Conservation (phyloP, 2,113 vertebrate genomes). For the Bufo bufo region DNA sequence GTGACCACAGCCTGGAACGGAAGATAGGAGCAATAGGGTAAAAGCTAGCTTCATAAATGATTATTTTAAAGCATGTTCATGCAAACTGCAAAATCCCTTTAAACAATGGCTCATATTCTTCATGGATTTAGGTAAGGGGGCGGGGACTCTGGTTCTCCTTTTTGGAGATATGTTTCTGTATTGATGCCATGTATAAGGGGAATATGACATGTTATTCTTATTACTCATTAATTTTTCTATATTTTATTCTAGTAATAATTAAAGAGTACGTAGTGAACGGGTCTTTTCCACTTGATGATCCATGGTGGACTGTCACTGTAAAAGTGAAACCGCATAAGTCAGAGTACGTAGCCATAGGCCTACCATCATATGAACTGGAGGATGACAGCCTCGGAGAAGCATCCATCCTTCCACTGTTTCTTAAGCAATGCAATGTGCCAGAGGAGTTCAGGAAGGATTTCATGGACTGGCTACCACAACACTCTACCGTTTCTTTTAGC, state of each 20-base stretch:
- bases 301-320: conserved; percentile 82
- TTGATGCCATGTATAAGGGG: not conserved
- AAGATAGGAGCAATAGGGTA: no score
- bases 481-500: conserved; percentile 37
- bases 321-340: conserved; percentile 55
- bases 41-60: no score
- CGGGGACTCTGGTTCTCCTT: no score
- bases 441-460: conserved; percentile 57
- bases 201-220: not conserved
- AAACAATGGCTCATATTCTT: no score
- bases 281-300: conserved; percentile 72
- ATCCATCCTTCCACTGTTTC: conserved; percentile 73
- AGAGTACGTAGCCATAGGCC: conserved; percentile 67
- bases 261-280: conserved; percentile 68
- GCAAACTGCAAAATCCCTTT: no score
- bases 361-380: conserved; percentile 75
- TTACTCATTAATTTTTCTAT: not conserved
- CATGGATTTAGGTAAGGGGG: no score
- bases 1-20: no score
- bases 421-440: conserved; percentile 65
- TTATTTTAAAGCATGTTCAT: no score
- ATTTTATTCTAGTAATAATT: conserved; percentile 13
- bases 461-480: conserved; percentile 67
- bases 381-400: conserved; percentile 64
- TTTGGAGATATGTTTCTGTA: no score